A percentile compares a stretch with the other conserved stretches of the same genome.
These are phyloP conservation scores for Lymantria monacha DNA, from an alignment of 2,888 invertebrate genomes.

Conservation along the genomic window DNA sequence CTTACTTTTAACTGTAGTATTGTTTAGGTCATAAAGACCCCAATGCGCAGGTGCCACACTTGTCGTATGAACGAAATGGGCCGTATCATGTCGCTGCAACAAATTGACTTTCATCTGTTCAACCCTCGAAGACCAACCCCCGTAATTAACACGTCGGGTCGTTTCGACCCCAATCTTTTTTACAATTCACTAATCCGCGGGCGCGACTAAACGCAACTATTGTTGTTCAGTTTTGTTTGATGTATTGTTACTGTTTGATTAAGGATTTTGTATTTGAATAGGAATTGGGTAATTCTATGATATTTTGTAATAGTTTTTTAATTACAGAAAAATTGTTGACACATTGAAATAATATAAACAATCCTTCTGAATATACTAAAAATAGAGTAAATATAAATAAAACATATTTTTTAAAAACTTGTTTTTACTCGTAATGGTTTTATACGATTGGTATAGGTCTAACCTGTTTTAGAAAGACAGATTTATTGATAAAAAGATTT, in stretches of 20 bases:
- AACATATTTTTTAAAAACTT: too few relatives aligned
- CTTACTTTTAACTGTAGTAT: slow-evolving; percentile 40
- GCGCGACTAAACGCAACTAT: slow-evolving; percentile 73
- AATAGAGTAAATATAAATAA: too few relatives aligned
- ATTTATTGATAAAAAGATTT: too few relatives aligned
- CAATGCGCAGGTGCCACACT: slow-evolving; percentile 79
- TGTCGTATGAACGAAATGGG: slow-evolving; percentile 83
- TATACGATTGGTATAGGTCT: too few relatives aligned
- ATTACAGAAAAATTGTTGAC: neutral
- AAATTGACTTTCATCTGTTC: slow-evolving; percentile 84
- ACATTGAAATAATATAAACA: neutral
- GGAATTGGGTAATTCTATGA: slow-evolving; percentile 20
- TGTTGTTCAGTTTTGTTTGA: slow-evolving; percentile 57
- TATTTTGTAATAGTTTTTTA: slow-evolving; percentile 7
- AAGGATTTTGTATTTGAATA: slow-evolving; percentile 34
- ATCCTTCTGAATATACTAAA: too few relatives aligned
- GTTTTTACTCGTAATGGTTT: too few relatives aligned
- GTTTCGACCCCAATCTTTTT: slow-evolving; percentile 70
- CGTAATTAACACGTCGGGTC: slow-evolving; percentile 81
- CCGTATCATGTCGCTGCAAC: slow-evolving; percentile 85
- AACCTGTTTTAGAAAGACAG: too few relatives aligned
- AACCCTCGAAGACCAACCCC: slow-evolving; percentile 74
- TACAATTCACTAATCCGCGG: slow-evolving; percentile 80
- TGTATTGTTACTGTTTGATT: slow-evolving; percentile 43
- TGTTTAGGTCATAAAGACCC: slow-evolving; percentile 63